phyloP scores from a whole-genome alignment of 2,797 vertebrate species.

The Peromyscus aztecus region DNA sequence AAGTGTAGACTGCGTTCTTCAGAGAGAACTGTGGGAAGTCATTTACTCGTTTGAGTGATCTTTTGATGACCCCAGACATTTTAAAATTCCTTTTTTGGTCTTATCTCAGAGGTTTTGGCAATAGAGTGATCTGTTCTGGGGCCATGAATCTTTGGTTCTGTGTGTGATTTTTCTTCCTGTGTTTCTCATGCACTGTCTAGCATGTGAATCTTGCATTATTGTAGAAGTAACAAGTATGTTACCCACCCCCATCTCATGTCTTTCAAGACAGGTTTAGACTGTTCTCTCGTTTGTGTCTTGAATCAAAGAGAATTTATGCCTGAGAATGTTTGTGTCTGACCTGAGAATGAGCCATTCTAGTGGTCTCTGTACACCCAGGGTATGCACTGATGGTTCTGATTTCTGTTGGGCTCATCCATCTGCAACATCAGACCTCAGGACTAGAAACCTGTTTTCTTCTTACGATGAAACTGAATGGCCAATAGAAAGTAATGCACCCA shows the following conservation, averaged over 20 bases:
- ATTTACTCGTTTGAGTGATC: background rate
- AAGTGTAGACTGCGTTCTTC: background rate
- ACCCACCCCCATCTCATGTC: background rate
- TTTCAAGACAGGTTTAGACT: background rate
- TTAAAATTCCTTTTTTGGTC: background rate
- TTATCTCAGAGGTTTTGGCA: background rate
- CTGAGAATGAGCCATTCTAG: background rate
- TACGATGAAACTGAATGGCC: background rate
- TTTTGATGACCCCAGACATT: background rate
- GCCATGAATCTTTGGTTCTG: background rate
- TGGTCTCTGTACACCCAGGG: background rate
- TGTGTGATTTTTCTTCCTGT: background rate
- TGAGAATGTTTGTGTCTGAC: background rate
- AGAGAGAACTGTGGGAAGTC: background rate
- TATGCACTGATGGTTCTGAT: background rate
- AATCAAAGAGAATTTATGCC: background rate
- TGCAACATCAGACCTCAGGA: background rate
- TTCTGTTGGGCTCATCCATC: background rate
- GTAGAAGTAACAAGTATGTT: background rate
- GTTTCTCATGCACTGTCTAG: background rate
- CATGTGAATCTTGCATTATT: background rate
- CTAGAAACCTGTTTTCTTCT: background rate
- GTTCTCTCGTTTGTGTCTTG: background rate
- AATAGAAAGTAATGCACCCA: constrained; percentile 14
- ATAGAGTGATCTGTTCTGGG: background rate